Percentiles rank a stretch among this genome's conserved stretches.
Evolutionary conservation across 2,888 invertebrate species (phyloP).

Genomic region (Ernsta delagoae): DNA sequence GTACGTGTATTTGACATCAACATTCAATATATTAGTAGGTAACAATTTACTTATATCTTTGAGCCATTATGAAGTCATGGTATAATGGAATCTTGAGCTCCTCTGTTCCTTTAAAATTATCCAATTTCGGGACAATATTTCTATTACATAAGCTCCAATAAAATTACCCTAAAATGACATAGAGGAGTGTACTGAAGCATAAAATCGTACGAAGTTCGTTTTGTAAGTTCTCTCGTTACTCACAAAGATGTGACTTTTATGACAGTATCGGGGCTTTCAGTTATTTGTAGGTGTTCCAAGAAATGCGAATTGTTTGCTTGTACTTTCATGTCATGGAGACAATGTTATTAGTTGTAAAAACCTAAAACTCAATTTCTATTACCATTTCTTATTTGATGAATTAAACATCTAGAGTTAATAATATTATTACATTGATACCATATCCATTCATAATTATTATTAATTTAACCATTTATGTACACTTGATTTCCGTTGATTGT

Average conservation of each 20-base stretch:
- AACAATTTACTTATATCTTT: too few relatives aligned
- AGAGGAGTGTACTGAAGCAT: constrained; percentile 65
- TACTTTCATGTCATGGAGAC: not conserved
- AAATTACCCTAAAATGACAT: constrained; percentile 75
- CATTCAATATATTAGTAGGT: too few relatives aligned
- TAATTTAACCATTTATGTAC: too few relatives aligned
- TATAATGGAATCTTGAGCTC: too few relatives aligned
- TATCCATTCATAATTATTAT: too few relatives aligned
- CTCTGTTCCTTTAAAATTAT: too few relatives aligned
- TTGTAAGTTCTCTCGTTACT: constrained; percentile 77
- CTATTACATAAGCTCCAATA: constrained; percentile 64
- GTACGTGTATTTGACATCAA: constrained; percentile 36
- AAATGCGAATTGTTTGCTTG: not conserved
- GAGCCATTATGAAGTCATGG: too few relatives aligned
- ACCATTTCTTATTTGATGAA: too few relatives aligned
- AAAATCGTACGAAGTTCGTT: constrained; percentile 68
- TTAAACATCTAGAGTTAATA: too few relatives aligned
- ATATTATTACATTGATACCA: too few relatives aligned
- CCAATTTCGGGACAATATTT: not conserved
- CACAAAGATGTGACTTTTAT: constrained; percentile 79
- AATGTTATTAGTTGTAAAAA: not conserved
- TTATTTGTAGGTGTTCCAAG: constrained; percentile 63
- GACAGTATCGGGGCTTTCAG: constrained; percentile 69
- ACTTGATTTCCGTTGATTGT: too few relatives aligned
- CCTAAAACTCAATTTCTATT: too few relatives aligned